These are phyloP conservation scores for Hemicrepidius hirtus DNA, from an alignment of 2,888 invertebrate species.

Conservation along the genomic window DNA sequence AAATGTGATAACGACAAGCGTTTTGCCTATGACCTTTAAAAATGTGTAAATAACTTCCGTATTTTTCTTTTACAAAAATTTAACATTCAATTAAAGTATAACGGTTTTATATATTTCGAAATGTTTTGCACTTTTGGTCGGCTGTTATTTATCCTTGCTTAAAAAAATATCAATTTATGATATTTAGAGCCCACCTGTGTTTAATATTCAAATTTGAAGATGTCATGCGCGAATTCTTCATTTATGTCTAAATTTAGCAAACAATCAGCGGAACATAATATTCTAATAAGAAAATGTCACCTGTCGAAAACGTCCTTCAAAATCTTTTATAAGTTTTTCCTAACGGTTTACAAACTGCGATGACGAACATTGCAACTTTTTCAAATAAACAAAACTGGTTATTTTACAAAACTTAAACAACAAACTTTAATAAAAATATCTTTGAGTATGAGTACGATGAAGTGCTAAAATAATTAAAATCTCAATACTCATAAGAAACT, in stretches of 20 bases:
- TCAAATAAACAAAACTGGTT: conserved; percentile 10
- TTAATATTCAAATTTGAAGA: not conserved
- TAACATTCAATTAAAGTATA: too few relatives aligned
- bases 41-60: too few relatives aligned
- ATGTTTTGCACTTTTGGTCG: too few relatives aligned
- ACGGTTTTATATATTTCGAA: too few relatives aligned
- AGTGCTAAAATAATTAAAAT: too few relatives aligned
- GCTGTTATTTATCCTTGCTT: too few relatives aligned
- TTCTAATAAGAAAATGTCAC: conserved; percentile 6
- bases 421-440: not conserved
- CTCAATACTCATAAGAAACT: too few relatives aligned
- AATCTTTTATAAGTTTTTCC: conserved; percentile 1
- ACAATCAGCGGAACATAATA: not conserved
- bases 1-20: too few relatives aligned
- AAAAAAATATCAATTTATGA: too few relatives aligned
- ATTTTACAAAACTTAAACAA: not conserved
- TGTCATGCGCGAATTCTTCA: not conserved
- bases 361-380: conserved; percentile 5
- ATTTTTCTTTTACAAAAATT: too few relatives aligned
- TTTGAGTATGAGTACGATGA: not conserved
- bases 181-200: too few relatives aligned
- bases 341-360: not conserved
- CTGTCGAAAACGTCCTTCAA: conserved; percentile 4
- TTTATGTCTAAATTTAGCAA: conserved; percentile 12
- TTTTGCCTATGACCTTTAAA: too few relatives aligned